These are phyloP conservation scores for Nemopilema nomurai DNA, from an alignment of 30 jellyfish, hydroid and myxozoan species.

Conservation along the genomic window DNA sequence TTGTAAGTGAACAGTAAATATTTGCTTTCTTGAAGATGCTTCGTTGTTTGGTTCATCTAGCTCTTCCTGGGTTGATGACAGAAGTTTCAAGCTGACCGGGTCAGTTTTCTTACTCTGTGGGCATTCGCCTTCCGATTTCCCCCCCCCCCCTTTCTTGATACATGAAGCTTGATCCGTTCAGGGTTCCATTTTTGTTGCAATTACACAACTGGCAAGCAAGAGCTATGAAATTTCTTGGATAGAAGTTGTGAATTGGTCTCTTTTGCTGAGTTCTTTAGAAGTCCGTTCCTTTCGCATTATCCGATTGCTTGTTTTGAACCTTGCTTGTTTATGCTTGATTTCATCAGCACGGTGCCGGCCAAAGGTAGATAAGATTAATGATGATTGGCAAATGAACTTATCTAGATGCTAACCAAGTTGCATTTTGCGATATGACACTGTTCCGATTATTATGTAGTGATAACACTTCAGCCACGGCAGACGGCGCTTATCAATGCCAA, in stretches of 20 bases:
- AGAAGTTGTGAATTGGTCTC: background rate
- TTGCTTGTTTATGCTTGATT: too few species aligned
- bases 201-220: background rate
- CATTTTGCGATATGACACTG: background rate
- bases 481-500: background rate
- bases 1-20: too few species aligned
- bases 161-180: too few species aligned
- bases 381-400: background rate
- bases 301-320: background rate
- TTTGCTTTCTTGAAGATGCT: too few species aligned
- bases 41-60: too few species aligned
- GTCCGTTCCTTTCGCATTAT: background rate
- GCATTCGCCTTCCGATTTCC: too few species aligned
- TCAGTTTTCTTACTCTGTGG: too few species aligned
- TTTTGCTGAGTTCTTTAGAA: background rate
- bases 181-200: background rate
- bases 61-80: too few species aligned
- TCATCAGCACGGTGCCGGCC: background rate
- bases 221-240: background rate
- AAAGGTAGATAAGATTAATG: background rate
- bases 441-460: too few species aligned
- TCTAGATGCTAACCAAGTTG: background rate
- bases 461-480: background rate
- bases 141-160: too few species aligned
- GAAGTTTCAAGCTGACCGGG: too few species aligned